Conservation (phyloP, 53 echinoderm and acorn worm genomes). For the Holothuria leucospilota region DNA sequence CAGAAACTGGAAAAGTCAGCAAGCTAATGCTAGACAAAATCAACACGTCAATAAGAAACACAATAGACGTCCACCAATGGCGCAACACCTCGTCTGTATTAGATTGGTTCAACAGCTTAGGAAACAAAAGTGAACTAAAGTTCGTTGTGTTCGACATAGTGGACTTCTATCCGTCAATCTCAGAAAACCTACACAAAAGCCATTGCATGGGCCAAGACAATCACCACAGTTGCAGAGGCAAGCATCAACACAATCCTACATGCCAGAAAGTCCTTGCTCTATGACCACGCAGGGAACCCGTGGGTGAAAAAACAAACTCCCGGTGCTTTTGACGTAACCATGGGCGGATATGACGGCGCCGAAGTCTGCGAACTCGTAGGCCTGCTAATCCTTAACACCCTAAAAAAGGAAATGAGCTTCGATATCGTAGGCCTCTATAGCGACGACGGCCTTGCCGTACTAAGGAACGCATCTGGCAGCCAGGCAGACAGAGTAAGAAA, state of each 20-base stretch:
- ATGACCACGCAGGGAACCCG: constrained; percentile 29
- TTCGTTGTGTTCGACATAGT: constrained; percentile 62
- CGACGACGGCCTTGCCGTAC: constrained; percentile 53
- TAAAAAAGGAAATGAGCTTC: constrained; percentile 28
- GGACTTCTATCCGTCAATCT: constrained; percentile 59
- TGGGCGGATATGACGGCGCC: no score
- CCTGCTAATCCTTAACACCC: background rate
- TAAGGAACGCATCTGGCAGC: constrained; percentile 47
- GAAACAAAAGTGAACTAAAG: background rate
- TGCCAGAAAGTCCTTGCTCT: constrained; percentile 49
- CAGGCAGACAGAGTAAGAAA: constrained; percentile 34
- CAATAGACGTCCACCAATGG: constrained; percentile 58
- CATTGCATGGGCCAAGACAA: constrained; percentile 43
- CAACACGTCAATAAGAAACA: constrained; percentile 14
- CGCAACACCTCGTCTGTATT: constrained; percentile 30
- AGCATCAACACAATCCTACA: constrained; percentile 33
- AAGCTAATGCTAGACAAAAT: constrained; percentile 52
- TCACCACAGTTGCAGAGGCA: background rate
- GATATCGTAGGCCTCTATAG: constrained; percentile 36
- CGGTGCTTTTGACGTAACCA: constrained; percentile 3
- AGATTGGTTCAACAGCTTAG: constrained; percentile 52
- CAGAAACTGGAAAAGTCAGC: background rate
- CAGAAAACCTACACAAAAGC: constrained; percentile 14
- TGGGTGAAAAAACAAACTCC: constrained; percentile 48
- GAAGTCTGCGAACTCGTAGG: no score